Percentiles rank a stretch among this genome's conserved stretches.
These are phyloP conservation scores for Blera fallax DNA, from an alignment of 2,888 invertebrate genomes.

Conservation along the genomic window DNA sequence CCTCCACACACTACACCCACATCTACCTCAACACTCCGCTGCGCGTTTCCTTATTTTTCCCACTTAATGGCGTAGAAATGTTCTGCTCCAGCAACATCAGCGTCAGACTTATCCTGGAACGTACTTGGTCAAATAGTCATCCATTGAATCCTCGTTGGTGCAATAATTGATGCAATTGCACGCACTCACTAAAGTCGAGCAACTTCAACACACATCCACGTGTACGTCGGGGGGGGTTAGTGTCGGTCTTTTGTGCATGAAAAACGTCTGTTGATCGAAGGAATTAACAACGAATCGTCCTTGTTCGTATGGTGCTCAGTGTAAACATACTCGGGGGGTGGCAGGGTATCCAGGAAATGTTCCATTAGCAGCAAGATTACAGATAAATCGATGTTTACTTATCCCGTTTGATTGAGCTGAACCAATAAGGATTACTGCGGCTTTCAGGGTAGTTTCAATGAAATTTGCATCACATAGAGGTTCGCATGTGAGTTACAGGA, in stretches of 20 bases:
- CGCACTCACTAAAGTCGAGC: slow-evolving; percentile 28
- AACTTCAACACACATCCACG: background rate
- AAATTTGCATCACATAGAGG: background rate
- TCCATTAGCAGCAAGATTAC: slow-evolving; percentile 59
- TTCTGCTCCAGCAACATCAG: background rate
- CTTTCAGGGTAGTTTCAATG: background rate
- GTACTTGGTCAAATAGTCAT: slow-evolving; percentile 28
- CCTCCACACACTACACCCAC: too few relatives aligned
- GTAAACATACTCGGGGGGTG: background rate
- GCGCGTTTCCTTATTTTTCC: too few relatives aligned
- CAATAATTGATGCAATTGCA: slow-evolving; percentile 65
- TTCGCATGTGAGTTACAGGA: background rate
- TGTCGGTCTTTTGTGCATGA: background rate
- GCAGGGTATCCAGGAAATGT: slow-evolving; percentile 24
- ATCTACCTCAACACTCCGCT: too few relatives aligned
- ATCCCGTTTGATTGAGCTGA: slow-evolving; percentile 47
- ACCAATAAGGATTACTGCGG: slow-evolving; percentile 41
- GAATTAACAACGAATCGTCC: slow-evolving; percentile 38
- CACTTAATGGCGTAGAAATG: too few relatives aligned
- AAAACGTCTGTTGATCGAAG: slow-evolving; percentile 43
- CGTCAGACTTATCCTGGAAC: background rate
- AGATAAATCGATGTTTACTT: slow-evolving; percentile 54
- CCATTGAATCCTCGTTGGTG: slow-evolving; percentile 34
- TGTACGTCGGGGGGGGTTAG: background rate
- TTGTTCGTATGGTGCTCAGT: slow-evolving; percentile 1